A percentile compares a stretch with the other conserved stretches of the same genome.
phyloP scores from a whole-genome alignment of 2,113 vertebrate genomes.

The Micromys minutus region DNA sequence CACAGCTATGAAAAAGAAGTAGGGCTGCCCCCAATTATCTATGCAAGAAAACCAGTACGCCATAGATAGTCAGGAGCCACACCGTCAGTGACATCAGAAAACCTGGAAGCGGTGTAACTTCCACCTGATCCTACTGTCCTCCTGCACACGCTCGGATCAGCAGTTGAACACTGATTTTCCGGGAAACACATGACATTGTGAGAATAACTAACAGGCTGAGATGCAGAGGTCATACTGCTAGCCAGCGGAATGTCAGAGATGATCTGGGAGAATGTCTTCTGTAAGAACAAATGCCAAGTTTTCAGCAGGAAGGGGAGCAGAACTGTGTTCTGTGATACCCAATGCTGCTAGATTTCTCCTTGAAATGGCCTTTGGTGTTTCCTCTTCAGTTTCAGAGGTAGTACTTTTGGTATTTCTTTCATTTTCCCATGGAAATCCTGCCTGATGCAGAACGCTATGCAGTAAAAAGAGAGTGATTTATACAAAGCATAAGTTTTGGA shows the following conservation, averaged over 20 bases:
- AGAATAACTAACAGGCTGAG: background rate
- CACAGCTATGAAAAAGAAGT: background rate
- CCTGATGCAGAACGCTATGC: background rate
- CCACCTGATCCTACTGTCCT: background rate
- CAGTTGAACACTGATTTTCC: background rate
- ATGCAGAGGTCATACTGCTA: background rate
- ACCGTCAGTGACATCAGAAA: background rate
- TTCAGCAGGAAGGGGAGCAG: background rate
- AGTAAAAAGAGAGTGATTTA: conserved; percentile 2
- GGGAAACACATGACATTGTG: background rate
- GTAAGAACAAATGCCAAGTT: background rate
- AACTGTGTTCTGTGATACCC: background rate
- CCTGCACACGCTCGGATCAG: background rate
- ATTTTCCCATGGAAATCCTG: background rate
- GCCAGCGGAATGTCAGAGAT: background rate
- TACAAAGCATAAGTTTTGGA: conserved; percentile 45
- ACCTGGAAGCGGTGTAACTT: background rate
- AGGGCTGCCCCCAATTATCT: background rate
- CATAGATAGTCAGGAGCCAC: background rate
- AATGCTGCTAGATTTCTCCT: background rate
- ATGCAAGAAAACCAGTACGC: background rate
- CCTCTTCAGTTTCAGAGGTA: background rate
- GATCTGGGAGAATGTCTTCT: background rate
- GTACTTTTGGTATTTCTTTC: background rate
- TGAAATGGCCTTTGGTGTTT: background rate